Evolutionary conservation across 2,888 invertebrate genomes (phyloP).

Genomic region (Thalpophila matura): DNA sequence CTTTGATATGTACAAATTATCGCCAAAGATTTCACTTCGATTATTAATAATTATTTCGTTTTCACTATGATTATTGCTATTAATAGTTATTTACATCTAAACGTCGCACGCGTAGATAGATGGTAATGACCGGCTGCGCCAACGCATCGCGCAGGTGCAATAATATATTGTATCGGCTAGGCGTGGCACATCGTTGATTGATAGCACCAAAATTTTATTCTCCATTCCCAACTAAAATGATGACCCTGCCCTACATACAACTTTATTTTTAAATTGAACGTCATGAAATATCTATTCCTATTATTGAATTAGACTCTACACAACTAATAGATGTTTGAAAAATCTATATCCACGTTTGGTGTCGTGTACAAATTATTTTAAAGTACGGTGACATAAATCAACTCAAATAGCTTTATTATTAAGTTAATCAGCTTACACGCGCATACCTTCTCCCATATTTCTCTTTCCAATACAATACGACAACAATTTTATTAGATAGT

Average conservation of each 20-base stretch:
- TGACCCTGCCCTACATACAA: slow-evolving; percentile 46
- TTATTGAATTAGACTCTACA: slow-evolving; percentile 53
- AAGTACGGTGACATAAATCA: slow-evolving; percentile 58
- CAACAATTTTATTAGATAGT: slow-evolving; percentile 62
- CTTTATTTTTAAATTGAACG: slow-evolving; percentile 37
- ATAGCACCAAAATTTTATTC: slow-evolving; percentile 50
- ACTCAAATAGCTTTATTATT: slow-evolving; percentile 58
- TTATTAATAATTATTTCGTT: slow-evolving; percentile 73
- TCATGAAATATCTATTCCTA: slow-evolving; percentile 50
- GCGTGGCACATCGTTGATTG: slow-evolving; percentile 47
- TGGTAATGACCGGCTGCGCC: slow-evolving; percentile 67
- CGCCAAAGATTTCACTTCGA: slow-evolving; percentile 69
- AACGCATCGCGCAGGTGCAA: slow-evolving; percentile 63
- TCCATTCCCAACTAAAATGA: slow-evolving; percentile 40
- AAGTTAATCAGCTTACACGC: slow-evolving; percentile 62
- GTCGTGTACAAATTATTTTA: slow-evolving; percentile 65
- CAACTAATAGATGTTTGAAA: slow-evolving; percentile 55
- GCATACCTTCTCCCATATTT: slow-evolving; percentile 53
- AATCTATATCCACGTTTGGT: slow-evolving; percentile 54
- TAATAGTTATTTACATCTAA: slow-evolving; percentile 72
- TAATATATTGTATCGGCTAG: slow-evolving; percentile 41
- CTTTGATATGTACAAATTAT: slow-evolving; percentile 60
- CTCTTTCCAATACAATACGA: slow-evolving; percentile 58
- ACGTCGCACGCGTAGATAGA: slow-evolving; percentile 66
- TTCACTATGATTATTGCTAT: slow-evolving; percentile 70